Percentiles rank a stretch among this genome's conserved stretches.
Evolutionary conservation across 2,113 vertebrate genomes (phyloP).

Genomic region (Apteryx mantelli): DNA sequence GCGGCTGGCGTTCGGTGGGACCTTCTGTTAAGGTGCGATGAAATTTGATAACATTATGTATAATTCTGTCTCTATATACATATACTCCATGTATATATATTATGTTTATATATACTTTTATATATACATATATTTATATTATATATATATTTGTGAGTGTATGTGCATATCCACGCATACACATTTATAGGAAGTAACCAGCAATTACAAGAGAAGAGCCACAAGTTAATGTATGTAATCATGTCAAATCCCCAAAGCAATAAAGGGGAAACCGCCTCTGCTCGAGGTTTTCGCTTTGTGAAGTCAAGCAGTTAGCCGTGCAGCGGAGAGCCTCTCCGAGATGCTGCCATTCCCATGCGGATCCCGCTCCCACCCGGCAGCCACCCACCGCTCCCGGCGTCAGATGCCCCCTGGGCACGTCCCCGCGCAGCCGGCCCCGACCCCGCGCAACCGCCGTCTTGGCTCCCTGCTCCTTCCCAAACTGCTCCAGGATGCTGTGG

Average conservation of each 20-base stretch:
- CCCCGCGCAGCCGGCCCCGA: background rate
- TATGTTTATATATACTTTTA: background rate
- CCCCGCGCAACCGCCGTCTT: background rate
- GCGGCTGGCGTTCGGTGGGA: background rate
- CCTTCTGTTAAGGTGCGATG: background rate
- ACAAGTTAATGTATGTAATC: conserved; percentile 43
- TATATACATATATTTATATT: background rate
- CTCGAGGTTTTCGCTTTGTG: background rate
- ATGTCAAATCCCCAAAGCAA: conserved; percentile 44
- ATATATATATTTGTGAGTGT: background rate
- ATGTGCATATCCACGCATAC: background rate
- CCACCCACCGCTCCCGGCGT: background rate
- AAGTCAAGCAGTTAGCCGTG: background rate
- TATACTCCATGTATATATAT: background rate
- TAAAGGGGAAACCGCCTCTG: background rate
- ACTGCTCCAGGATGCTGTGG: background rate
- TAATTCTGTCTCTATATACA: background rate
- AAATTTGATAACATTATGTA: background rate
- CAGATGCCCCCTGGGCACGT: background rate
- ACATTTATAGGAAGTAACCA: background rate
- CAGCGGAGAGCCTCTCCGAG: background rate
- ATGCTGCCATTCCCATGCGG: background rate
- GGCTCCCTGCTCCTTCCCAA: background rate
- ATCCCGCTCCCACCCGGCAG: background rate
- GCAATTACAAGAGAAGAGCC: conserved; percentile 47